Conservation (phyloP, 1,140 invertebrate genomes). For the Spodoptera litura region DNA sequence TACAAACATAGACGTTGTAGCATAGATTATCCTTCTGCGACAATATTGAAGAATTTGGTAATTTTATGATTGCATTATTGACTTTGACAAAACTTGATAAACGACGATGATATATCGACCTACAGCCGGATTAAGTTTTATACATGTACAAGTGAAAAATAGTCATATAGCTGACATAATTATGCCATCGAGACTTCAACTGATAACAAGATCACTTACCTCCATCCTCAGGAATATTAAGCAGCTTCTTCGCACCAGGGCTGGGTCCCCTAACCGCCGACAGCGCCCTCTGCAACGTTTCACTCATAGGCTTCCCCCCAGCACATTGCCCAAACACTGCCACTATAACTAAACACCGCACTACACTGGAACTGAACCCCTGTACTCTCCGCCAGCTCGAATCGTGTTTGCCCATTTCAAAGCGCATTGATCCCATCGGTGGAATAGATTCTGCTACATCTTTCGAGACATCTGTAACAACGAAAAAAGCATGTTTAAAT, state of each 20-base stretch:
- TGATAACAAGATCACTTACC: constrained; percentile 63
- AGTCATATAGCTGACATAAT: no score
- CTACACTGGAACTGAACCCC: constrained; percentile 60
- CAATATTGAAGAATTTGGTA: no score
- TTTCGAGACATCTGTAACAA: constrained; percentile 69
- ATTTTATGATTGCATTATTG: no score
- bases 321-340: constrained; percentile 61
- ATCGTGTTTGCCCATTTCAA: constrained; percentile 61
- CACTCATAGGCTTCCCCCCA: constrained; percentile 82
- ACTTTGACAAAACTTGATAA: no score
- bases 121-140: no score
- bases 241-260: constrained; percentile 85
- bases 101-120: no score
- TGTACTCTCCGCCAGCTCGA: constrained; percentile 70
- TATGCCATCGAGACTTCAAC: no score
- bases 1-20: no score
- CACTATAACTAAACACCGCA: constrained; percentile 70
- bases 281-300: constrained; percentile 84
- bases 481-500: not conserved
- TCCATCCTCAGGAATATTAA: constrained; percentile 86
- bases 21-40: no score
- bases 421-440: constrained; percentile 31
- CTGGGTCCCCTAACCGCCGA: constrained; percentile 83
- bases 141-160: no score
- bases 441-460: constrained; percentile 11